Evolutionary conservation across 1,140 invertebrate species (phyloP), one percentile per base, ranked within the genome.

Genomic region (Gryllus bimaculatus): DNA sequence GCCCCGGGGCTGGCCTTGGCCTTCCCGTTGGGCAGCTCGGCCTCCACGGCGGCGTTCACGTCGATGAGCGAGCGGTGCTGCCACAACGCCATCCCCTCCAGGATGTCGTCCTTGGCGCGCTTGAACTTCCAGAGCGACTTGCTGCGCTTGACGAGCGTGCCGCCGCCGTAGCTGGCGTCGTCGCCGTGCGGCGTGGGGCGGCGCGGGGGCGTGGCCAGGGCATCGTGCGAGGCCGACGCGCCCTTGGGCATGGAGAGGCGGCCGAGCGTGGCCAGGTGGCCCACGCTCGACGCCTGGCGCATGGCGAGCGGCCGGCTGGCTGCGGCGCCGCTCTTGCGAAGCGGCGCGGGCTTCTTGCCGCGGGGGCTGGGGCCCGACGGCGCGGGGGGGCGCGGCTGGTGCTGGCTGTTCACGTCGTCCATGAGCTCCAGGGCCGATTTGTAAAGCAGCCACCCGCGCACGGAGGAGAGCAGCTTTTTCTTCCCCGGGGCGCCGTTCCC

Each of bases 81-180:
- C 94, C 94, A 95, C 18, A 95, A 85, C 0, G 93, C 91, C 94
- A 95, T 95, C 0, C 94, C 93, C 81, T 93, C 93, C 74, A 95
- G 86, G 8, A 94, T 93, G 15, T 39, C 74, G 48, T 77, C 77
- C 77, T 92, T 91, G 79, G 89, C 89, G 49, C 91, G 89, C 73
- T 91, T 88, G 82, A 95, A 94, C 82, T 92, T 91, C 93, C 93
- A 95, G 81, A 95, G 79, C 0, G 93, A 94, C 85, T 94, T 95
- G 0, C 93, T 94, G 49, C 94, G 86, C 84, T 95, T 94, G 0
- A 95, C 90, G 21, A 88, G 86, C 8, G 75, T 13, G n/a, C 75
- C 79, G 18, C 79, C 48, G 12, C 10, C 85, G 0, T 86, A 86
- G 73, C 85, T 86, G 10, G 85, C 86, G 0, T 83, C 85, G 5